phyloP scores from a whole-genome alignment of 2,113 vertebrate species.

The Nymphicus hollandicus region DNA sequence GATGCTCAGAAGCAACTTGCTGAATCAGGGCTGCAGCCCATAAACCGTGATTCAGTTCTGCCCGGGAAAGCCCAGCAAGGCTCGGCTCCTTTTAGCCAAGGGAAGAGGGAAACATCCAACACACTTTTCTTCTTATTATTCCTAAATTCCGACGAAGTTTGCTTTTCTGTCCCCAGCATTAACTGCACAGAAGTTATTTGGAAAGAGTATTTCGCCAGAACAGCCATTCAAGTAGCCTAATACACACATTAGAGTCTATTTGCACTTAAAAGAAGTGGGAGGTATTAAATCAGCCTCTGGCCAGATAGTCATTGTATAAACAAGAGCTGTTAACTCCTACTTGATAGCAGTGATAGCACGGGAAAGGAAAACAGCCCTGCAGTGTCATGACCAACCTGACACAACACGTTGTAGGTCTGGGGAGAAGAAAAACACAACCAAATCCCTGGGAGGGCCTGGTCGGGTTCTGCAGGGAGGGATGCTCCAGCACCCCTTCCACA shows the following conservation, averaged over 20 bases:
- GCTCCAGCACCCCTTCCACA: neutral
- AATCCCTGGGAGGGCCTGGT: neutral
- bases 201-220: conserved; percentile 54
- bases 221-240: conserved; percentile 56
- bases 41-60: neutral
- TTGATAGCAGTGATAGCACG: conserved; percentile 37
- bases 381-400: conserved; percentile 14
- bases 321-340: conserved; percentile 55
- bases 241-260: conserved; percentile 67
- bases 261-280: conserved; percentile 68
- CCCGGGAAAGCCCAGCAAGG: neutral
- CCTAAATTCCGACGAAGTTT: neutral
- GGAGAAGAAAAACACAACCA: neutral
- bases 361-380: conserved; percentile 53
- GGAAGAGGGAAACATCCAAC: neutral
- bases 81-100: neutral
- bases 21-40: neutral
- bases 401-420: neutral
- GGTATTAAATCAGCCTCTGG: conserved; percentile 40
- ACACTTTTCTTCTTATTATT: neutral
- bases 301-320: conserved; percentile 51
- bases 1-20: accelerated
- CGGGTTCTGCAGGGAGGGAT: neutral
- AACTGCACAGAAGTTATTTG: conserved; percentile 59
- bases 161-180: neutral